Conservation (phyloP, 2,888 invertebrate species). For the Cephus pygmeus region DNA sequence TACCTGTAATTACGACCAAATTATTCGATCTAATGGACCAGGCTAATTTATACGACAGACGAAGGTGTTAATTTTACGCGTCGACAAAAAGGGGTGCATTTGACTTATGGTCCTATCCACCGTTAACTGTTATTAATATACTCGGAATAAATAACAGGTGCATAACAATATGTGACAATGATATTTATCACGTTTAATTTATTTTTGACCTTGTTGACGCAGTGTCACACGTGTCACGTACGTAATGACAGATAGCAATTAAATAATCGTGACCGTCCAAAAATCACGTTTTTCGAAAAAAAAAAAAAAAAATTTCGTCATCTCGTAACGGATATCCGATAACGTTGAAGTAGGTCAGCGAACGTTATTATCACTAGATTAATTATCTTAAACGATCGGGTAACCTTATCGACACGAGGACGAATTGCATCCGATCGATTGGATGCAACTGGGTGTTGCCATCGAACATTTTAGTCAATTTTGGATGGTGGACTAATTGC, state of each 20-base stretch:
- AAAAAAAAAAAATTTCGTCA: neutral
- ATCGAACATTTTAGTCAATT: neutral
- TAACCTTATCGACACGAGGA: neutral
- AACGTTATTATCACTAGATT: neutral
- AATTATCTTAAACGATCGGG: neutral
- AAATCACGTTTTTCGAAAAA: neutral
- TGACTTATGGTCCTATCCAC: neutral
- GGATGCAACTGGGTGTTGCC: neutral
- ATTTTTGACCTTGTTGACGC: neutral
- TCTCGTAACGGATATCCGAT: neutral
- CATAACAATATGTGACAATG: neutral
- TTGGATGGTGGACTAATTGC: slow-evolving; percentile 12
- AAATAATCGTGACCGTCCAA: neutral
- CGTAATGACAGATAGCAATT: neutral
- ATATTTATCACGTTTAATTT: neutral
- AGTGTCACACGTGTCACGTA: neutral
- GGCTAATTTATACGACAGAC: neutral
- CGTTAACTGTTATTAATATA: neutral
- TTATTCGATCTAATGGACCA: neutral
- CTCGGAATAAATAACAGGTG: neutral
- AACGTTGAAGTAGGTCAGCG: neutral
- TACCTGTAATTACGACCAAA: slow-evolving; percentile 10
- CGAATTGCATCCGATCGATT: neutral
- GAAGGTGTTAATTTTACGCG: neutral
- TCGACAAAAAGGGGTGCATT: neutral